Conservation (phyloP, 2,888 invertebrate species). For the Megalurothrips usitatus region DNA sequence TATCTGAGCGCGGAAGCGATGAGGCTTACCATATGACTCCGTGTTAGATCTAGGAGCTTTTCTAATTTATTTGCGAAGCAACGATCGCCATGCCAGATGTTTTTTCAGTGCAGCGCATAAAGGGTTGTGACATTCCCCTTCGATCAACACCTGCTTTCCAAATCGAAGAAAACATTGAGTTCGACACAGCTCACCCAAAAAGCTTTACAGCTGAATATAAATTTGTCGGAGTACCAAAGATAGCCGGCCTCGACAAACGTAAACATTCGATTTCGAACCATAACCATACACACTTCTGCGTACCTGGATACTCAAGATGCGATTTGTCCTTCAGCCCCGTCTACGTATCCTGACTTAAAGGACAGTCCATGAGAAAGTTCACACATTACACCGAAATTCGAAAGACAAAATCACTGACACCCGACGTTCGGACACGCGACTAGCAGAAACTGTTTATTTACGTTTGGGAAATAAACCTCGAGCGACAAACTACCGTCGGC, state of each 20-base stretch:
- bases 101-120: background rate
- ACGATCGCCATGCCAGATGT: background rate
- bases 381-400: background rate
- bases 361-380: background rate
- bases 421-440: background rate
- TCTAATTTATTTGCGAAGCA: background rate
- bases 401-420: background rate
- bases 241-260: background rate
- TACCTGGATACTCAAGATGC: background rate
- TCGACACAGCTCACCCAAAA: too few relatives aligned
- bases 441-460: slow-evolving; percentile 11
- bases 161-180: too few relatives aligned
- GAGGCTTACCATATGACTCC: background rate
- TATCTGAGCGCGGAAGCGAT: background rate
- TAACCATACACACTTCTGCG: slow-evolving; percentile 22
- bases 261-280: slow-evolving; percentile 12
- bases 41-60: background rate
- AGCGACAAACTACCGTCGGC: background rate
- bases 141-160: background rate
- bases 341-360: background rate
- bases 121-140: slow-evolving; percentile 23
- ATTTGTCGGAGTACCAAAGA: background rate
- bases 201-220: too few relatives aligned
- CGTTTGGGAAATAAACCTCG: slow-evolving; percentile 1
- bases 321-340: background rate